These are phyloP conservation scores for Odontomachus brunneus DNA, from an alignment of 1,140 invertebrate genomes.

Conservation along the genomic window DNA sequence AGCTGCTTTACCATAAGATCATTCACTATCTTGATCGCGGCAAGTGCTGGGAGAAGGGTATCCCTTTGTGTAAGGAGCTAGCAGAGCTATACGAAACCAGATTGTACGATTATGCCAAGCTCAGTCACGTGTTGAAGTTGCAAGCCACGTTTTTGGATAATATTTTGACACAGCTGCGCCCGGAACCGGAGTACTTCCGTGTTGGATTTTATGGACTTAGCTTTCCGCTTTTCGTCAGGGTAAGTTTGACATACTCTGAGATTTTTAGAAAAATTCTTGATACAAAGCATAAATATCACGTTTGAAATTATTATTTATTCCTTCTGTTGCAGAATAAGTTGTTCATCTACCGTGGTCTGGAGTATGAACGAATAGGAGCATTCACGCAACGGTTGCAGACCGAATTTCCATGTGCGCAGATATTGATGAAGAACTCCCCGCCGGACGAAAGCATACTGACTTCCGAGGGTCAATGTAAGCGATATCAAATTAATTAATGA, in stretches of 20 bases:
- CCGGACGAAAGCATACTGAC: constrained; percentile 94
- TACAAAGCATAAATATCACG: not conserved
- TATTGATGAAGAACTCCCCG: constrained; percentile 95
- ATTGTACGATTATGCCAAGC: constrained; percentile 95
- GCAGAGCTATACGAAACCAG: constrained; percentile 95
- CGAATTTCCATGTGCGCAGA: constrained; percentile 96
- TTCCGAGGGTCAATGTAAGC: constrained; percentile 93
- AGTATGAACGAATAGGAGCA: constrained; percentile 97
- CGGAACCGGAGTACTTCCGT: constrained; percentile 98
- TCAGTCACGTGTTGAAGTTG: constrained; percentile 93
- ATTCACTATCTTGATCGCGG: constrained; percentile 97
- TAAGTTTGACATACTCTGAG: constrained; percentile 84
- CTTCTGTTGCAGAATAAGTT: constrained; percentile 93
- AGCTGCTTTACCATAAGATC: constrained; percentile 95
- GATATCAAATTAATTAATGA: constrained; percentile 24
- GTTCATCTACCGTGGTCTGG: constrained; percentile 97
- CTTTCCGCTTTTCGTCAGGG: constrained; percentile 97
- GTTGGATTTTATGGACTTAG: constrained; percentile 98
- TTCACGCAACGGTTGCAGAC: constrained; percentile 97
- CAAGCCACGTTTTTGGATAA: constrained; percentile 97
- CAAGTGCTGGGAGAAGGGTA: constrained; percentile 98
- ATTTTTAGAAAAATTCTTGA: not conserved
- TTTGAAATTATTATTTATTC: constrained; percentile 28
- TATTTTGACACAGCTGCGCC: constrained; percentile 93
- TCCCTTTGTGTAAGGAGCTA: constrained; percentile 96